These are phyloP conservation scores for Erpobdella octoculata DNA, from an alignment of 2,888 invertebrate genomes.

Conservation along the genomic window DNA sequence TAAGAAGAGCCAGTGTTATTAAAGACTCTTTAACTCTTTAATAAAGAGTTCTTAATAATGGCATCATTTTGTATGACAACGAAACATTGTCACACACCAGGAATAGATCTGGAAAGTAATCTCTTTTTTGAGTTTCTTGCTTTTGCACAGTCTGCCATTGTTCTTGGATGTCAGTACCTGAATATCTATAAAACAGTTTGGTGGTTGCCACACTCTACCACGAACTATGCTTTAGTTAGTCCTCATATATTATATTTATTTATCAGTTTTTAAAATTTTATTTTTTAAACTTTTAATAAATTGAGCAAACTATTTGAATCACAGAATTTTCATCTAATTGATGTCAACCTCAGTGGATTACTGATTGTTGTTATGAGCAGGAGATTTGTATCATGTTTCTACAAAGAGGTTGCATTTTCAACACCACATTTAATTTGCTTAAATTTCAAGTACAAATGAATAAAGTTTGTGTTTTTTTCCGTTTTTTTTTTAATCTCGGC, in stretches of 20 bases:
- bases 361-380: conserved; percentile 72
- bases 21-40: neutral
- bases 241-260: neutral
- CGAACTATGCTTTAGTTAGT: conserved; percentile 75
- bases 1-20: too few relatives aligned
- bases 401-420: conserved; percentile 50
- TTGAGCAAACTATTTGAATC: conserved; percentile 15
- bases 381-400: conserved; percentile 63
- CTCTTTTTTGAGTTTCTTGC: conserved; percentile 77
- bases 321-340: conserved; percentile 60
- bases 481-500: neutral
- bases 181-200: conserved; percentile 90
- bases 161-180: conserved; percentile 77
- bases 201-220: conserved; percentile 91
- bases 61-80: neutral
- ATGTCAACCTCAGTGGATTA: conserved; percentile 75
- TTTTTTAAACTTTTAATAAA: neutral
- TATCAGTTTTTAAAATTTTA: neutral
- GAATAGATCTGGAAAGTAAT: conserved; percentile 66
- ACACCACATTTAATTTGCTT: too few relatives aligned
- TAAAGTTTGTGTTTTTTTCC: too few relatives aligned
- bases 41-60: neutral
- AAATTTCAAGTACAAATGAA: too few relatives aligned
- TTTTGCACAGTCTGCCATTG: conserved; percentile 69
- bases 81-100: conserved; percentile 48